Percentiles rank a stretch among this genome's conserved stretches.
phyloP scores from a whole-genome alignment of 2,797 vertebrate species.

The Phaenicophaeus curvirostris region DNA sequence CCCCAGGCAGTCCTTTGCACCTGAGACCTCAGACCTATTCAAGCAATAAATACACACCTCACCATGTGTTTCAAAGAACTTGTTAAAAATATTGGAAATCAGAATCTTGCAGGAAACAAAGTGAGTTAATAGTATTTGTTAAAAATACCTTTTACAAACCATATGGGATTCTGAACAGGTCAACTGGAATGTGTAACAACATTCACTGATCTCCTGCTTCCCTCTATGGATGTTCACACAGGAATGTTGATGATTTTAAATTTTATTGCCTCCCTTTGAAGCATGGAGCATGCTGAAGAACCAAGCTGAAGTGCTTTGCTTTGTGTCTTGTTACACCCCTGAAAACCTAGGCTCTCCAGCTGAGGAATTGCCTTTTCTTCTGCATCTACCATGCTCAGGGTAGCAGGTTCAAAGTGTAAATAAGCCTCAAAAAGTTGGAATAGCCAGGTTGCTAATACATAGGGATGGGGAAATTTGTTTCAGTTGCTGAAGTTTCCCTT shows the following conservation, averaged over 20 bases:
- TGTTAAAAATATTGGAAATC: slow-evolving; percentile 55
- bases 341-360: neutral
- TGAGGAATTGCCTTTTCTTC: neutral
- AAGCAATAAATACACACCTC: slow-evolving; percentile 41
- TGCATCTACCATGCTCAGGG: neutral
- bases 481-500: neutral
- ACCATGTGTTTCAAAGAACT: slow-evolving; percentile 11
- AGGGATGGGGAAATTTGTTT: neutral
- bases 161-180: neutral
- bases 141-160: slow-evolving; percentile 43
- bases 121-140: slow-evolving; percentile 26
- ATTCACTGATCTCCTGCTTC: neutral
- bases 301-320: neutral
- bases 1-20: slow-evolving; percentile 38
- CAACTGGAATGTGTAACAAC: slow-evolving; percentile 31
- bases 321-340: neutral
- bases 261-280: neutral
- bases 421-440: neutral
- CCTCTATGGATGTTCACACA: neutral
- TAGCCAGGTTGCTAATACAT: neutral
- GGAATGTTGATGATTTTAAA: neutral
- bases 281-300: neutral
- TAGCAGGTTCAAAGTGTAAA: neutral
- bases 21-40: slow-evolving; percentile 52
- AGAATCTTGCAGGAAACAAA: slow-evolving; percentile 1